phyloP scores from a whole-genome alignment of 2,888 invertebrate genomes.

The Nymphalis urticae region DNA sequence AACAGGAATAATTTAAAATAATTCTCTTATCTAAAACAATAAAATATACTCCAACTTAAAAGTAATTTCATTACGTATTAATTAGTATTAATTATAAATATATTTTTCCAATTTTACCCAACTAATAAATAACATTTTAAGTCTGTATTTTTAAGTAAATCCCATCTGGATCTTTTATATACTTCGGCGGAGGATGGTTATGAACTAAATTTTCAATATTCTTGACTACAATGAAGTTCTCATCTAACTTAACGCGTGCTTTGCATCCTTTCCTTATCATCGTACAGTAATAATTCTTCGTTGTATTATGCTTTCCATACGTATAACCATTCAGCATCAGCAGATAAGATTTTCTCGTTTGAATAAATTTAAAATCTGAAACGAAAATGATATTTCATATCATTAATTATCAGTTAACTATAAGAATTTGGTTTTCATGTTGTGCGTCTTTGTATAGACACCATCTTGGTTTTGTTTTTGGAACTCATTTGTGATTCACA shows the following conservation, averaged over 20 bases:
- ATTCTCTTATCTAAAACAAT: no score
- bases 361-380: conserved; percentile 3
- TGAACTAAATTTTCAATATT: conserved; percentile 32
- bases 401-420: no score
- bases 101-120: no score
- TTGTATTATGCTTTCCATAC: conserved; percentile 29
- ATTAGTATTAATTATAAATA: no score
- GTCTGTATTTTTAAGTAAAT: conserved; percentile 1
- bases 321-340: conserved; percentile 33
- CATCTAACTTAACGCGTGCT: conserved; percentile 37
- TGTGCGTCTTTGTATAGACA: no score
- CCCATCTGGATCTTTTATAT: conserved; percentile 23
- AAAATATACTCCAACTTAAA: no score
- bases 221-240: conserved; percentile 2
- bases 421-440: no score
- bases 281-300: conserved; percentile 40
- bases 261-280: conserved; percentile 44
- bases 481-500: no score
- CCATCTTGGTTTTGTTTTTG: no score
- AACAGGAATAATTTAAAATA: no score
- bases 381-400: no score
- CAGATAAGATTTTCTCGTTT: not conserved
- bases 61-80: no score
- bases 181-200: conserved; percentile 45
- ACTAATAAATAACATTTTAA: not conserved